Base-by-base conservation (phyloP, 2,113 vertebrate genomes). In the Elephantulus edwardii region DNA sequence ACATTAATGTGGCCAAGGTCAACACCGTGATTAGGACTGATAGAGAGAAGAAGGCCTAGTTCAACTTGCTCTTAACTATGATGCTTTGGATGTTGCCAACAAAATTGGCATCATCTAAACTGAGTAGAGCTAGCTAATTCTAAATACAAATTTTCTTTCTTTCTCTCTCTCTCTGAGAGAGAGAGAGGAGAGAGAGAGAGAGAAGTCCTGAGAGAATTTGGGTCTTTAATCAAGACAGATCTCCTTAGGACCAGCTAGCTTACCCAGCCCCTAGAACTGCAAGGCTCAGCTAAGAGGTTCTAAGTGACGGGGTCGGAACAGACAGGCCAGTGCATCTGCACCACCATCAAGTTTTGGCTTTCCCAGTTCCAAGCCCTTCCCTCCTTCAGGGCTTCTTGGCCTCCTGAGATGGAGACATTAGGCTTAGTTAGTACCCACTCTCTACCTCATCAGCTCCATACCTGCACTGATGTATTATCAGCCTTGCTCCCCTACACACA, bases 101-200 rank as follows among this genome's bases (percentile, higher is more conserved):
- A n/a, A n/a, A n/a, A n/a, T n/a, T n/a, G n/a, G n/a, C n/a, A n/a
- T n/a, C n/a, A n/a, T n/a, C n/a, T n/a, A n/a, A n/a, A n/a, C n/a
- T n/a, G n/a, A n/a, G n/a, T n/a, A n/a, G n/a, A n/a, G n/a, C n/a
- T n/a, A n/a, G n/a, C n/a, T n/a, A n/a, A n/a, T n/a, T n/a, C n/a
- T n/a, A n/a, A n/a, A n/a, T n/a, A n/a, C n/a, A n/a, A n/a, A n/a
- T n/a, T n/a, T n/a, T n/a, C n/a, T n/a, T n/a, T n/a, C n/a, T n/a
- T n/a, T n/a, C n/a, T n/a, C n/a, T n/a, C n/a, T n/a, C n/a, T n/a
- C n/a, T n/a, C n/a, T n/a, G n/a, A n/a, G n/a, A n/a, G n/a, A n/a
- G n/a, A n/a, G n/a, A n/a, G n/a, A n/a, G n/a, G n/a, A n/a, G n/a
- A 52, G 90, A 68, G 72, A 62, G 84, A 89, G 64, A 40, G 42